These are phyloP conservation scores for Myodes glareolus DNA, from an alignment of 2,113 vertebrate genomes.

Conservation along the genomic window DNA sequence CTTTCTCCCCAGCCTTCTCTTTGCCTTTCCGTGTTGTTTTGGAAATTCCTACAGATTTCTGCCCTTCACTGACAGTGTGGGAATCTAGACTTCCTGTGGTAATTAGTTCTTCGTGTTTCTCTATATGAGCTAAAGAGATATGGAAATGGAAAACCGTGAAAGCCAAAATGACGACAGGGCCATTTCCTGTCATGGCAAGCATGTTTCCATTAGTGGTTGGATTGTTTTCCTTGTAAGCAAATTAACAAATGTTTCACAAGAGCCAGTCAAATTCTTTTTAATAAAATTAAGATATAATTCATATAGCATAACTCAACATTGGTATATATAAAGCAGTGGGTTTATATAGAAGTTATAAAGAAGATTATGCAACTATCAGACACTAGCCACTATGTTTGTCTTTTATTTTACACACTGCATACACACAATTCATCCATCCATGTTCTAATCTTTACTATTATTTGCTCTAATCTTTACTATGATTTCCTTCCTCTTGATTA, in stretches of 20 bases:
- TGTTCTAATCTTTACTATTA: neutral
- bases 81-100: constrained; percentile 60
- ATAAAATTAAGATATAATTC: constrained; percentile 1
- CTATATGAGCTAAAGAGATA: constrained; percentile 76
- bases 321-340: neutral
- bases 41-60: constrained; percentile 80
- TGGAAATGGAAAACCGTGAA: neutral
- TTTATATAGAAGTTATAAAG: too few species aligned
- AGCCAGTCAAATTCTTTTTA: neutral
- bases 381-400: too few species aligned
- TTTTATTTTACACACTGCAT: neutral
- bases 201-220: neutral
- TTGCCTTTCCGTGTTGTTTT: constrained; percentile 86
- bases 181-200: neutral
- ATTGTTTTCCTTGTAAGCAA: neutral
- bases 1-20: constrained; percentile 86
- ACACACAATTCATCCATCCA: neutral
- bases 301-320: neutral
- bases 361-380: too few species aligned
- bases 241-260: neutral
- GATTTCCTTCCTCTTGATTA: neutral
- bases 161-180: neutral
- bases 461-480: constrained; percentile 2
- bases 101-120: constrained; percentile 83
- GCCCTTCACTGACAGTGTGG: constrained; percentile 78